Base-by-base conservation (phyloP, 2,888 invertebrate species). In the Microctonus aethiopoides region DNA sequence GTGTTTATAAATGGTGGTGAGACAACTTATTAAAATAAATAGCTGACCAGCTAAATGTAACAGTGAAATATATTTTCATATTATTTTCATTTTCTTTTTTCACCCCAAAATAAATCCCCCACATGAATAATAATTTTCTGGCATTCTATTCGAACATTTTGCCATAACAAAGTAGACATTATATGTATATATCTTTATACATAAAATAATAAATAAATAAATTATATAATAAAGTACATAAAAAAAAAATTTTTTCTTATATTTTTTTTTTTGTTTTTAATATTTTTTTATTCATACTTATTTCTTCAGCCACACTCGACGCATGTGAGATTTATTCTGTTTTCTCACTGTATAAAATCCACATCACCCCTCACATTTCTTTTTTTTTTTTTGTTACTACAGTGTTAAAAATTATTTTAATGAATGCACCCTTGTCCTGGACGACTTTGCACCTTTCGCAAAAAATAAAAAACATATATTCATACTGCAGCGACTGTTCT, bases 391-490 rank as follows among this genome's bases (percentile, higher is more conserved):
- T n/a, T n/a, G n/a, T n/a, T n/a, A n/a, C n/a, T n/a, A n/a, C n/a
- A n/a, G n/a, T n/a, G n/a, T 39, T 46, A 46, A n/a, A 26, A 60
- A 60, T 60, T 60, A 60, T 60, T 60, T 60, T 60, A 60, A 60
- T n/a, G 39, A 60, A 60, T 60, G 60, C 39, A 20, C 60, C 34
- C 39, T 60, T 60, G 39, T 60, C 16, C 24, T 5, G 5, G 36
- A 1, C 13, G 11, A 22, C 46, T 16, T 46, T 16, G 6, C 6
- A 20, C n/a, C n/a, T n/a, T n/a, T n/a, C n/a, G n/a, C 16, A 5
- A n/a, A 16, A 20, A 46, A 46, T 46, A 54, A 54, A 54, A 51
- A 54, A 24, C 11, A 54, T 13, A 26, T n/a, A 29, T n/a, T 54
- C n/a, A 54, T 54, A 7, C 29, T 26, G 16, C 46, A 46, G 1